Evolutionary conservation across 2,797 vertebrate genomes (phyloP).

Genomic region (Agapornis canus): DNA sequence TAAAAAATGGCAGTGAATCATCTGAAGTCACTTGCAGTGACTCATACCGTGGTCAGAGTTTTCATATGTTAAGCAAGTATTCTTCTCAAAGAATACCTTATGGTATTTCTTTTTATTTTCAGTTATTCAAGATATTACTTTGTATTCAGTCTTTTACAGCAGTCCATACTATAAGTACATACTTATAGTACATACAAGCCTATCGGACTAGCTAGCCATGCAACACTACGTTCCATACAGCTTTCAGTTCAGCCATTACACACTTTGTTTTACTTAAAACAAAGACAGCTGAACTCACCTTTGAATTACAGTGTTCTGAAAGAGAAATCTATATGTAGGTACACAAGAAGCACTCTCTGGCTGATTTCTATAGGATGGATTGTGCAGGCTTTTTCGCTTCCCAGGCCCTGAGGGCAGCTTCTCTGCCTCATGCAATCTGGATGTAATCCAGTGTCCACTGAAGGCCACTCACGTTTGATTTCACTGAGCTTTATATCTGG

Average conservation of each 20-base stretch:
- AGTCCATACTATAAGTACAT: not conserved
- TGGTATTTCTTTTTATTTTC: slow-evolving; percentile 49
- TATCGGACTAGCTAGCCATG: not conserved
- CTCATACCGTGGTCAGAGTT: slow-evolving; percentile 74
- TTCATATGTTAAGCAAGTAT: slow-evolving; percentile 47
- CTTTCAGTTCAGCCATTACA: not conserved
- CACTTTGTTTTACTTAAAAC: slow-evolving; percentile 16
- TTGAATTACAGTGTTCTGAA: not conserved
- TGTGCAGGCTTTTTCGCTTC: not conserved
- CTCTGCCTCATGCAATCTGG: not conserved
- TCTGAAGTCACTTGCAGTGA: slow-evolving; percentile 72
- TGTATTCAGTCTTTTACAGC: slow-evolving; percentile 11
- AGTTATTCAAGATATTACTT: slow-evolving; percentile 48
- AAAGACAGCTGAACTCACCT: not conserved
- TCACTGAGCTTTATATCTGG: not conserved
- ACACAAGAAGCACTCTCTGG: not conserved
- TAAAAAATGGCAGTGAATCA: slow-evolving; percentile 72
- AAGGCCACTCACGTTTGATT: not conserved
- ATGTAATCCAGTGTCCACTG: not conserved
- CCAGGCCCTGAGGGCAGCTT: not conserved
- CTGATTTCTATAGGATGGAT: not conserved
- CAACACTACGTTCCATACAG: not conserved
- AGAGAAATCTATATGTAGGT: not conserved
- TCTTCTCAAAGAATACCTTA: slow-evolving; percentile 62
- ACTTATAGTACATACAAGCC: too few relatives aligned